Base-by-base conservation (phyloP, 2,888 invertebrate species). In the Argynnis bischoffii region DNA sequence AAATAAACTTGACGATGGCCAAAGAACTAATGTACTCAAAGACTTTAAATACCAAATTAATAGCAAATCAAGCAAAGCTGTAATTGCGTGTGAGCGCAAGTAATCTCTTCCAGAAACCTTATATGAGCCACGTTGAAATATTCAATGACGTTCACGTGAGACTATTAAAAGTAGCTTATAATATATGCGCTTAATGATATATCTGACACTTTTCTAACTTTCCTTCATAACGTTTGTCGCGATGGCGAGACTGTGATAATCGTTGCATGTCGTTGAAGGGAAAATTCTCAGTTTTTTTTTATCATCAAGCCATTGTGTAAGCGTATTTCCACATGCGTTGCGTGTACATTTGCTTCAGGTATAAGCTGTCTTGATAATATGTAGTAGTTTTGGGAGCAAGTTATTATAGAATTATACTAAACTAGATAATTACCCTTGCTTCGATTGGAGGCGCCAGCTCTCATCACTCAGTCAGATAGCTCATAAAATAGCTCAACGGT, bases 241-340 rank as follows among this genome's bases (percentile, higher is more conserved):
- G 57, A 51, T 63, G 55, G 55, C 65, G 56, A 59, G 70, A 64
- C 54, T 63, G 31, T 59, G 55, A 60, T 67, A 65, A 65, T 53
- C 51, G 55, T 69, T 60, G 70, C 69, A 67, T 68, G 70, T 65
- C 60, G 67, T 50, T 63, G 59, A 69, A 65, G 63, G 64, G 64
- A 66, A 63, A 69, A 61, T 73, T 69, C 71, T 72, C 59, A 67
- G 59, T 64, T 61, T 60, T 72, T 73, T 26, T 69, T 73, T 71
- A 63, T 54, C 64, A 54, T 67, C 47, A 46, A 59, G 56, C 63
- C 21, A 67, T 67, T 74, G 69, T 66, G 63, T 54, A 69, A 69
- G 51, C 65, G 59, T 51, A 64, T 73, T 74, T 74, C 71, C 74
- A 74, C 74, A 69, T 55, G 48, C 53, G 55, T 69, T 69, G 70